phyloP scores from a whole-genome alignment of 2,888 invertebrate species.

The Sminthurides aquaticus region DNA sequence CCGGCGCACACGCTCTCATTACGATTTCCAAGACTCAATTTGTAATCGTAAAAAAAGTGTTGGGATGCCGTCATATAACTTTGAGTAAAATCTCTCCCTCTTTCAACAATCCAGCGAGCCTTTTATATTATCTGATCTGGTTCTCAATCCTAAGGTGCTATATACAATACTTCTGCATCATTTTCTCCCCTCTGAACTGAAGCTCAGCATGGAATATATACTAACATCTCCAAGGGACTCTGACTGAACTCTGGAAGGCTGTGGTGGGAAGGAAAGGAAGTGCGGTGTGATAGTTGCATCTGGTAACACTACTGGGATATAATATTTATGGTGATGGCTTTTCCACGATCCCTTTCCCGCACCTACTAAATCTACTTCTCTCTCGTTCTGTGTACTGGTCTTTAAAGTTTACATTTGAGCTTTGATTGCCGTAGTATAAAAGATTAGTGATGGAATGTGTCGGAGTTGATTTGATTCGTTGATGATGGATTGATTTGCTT shows the following conservation, averaged over 20 bases:
- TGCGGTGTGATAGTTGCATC: too few species aligned
- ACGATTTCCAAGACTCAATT: neutral
- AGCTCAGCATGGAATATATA: neutral
- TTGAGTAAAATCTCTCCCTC: too few species aligned
- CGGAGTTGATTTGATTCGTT: too few species aligned
- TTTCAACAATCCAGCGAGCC: too few species aligned
- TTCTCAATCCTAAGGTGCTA: too few species aligned
- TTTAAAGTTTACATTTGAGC: neutral
- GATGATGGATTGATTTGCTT: too few species aligned
- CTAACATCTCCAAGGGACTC: neutral
- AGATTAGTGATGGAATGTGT: too few species aligned
- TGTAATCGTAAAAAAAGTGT: neutral
- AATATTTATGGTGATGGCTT: neutral
- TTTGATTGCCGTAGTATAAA: neutral
- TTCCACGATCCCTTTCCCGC: neutral
- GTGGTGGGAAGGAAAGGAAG: neutral
- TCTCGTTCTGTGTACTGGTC: neutral
- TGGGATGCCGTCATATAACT: constrained; percentile 26
- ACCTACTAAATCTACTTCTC: neutral
- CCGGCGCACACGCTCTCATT: too few species aligned
- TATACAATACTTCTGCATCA: too few species aligned
- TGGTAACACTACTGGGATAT: too few species aligned
- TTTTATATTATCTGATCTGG: too few species aligned
- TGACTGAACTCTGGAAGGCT: too few species aligned
- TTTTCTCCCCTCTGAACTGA: neutral